Evolutionary conservation across 2,113 vertebrate genomes (phyloP).

Genomic region (Ginglymostoma cirratum): DNA sequence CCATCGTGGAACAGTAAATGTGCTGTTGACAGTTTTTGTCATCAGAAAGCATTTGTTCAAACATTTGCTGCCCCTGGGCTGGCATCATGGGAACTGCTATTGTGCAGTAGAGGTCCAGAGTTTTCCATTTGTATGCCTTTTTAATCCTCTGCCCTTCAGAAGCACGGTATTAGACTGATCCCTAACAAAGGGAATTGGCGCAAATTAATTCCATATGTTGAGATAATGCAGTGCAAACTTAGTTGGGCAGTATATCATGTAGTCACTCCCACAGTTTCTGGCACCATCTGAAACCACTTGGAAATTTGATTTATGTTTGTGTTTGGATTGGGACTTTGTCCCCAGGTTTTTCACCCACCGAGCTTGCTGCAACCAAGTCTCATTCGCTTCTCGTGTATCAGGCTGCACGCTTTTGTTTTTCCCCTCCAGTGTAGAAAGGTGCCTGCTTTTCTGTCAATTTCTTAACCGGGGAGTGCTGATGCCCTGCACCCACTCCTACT

Average conservation of each 20-base stretch:
- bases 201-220: background rate
- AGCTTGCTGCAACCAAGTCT: background rate
- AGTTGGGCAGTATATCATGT: background rate
- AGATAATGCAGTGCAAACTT: background rate
- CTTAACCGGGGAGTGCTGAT: background rate
- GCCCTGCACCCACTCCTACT: too few species aligned
- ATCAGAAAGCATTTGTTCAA: conserved; percentile 12
- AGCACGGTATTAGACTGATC: background rate
- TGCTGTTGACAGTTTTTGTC: background rate
- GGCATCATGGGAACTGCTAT: background rate
- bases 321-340: background rate
- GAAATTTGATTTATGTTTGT: background rate
- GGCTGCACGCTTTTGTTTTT: background rate
- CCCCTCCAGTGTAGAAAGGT: background rate
- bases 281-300: background rate
- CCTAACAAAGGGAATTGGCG: background rate
- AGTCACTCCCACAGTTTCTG: background rate
- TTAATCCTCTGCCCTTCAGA: background rate
- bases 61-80: background rate
- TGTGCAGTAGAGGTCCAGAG: background rate
- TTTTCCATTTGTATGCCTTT: background rate
- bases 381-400: background rate
- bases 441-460: background rate
- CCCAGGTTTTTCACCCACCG: background rate
- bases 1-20: background rate